A percentile compares a stretch with the other conserved stretches of the same genome.
Conservation (phyloP, 2,797 vertebrate genomes). For the Enteromius paludinosus region DNA sequence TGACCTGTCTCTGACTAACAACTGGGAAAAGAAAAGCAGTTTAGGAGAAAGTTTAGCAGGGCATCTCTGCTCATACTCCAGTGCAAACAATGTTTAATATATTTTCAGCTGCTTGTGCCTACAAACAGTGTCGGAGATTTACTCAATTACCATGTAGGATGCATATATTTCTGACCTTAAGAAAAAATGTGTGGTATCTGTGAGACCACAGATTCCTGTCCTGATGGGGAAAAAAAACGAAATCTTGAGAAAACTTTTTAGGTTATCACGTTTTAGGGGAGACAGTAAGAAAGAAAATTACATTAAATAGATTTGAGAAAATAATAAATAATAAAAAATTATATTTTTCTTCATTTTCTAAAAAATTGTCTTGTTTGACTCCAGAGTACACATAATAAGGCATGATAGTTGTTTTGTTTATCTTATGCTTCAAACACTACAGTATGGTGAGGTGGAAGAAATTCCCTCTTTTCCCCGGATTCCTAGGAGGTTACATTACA, state of each 20-base stretch:
- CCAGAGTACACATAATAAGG: no score
- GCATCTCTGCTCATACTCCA: background rate
- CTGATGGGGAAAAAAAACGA: background rate
- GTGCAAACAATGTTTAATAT: background rate
- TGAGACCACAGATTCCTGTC: background rate
- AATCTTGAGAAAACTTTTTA: background rate
- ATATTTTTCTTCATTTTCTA: background rate
- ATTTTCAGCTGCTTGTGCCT: background rate
- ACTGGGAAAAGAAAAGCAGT: slow-evolving; percentile 23
- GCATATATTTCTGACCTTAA: background rate
- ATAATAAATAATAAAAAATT: background rate
- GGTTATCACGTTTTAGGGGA: background rate
- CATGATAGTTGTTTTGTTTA: background rate
- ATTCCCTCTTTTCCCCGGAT: background rate
- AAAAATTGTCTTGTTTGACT: background rate
- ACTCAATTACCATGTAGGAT: background rate
- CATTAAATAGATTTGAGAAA: background rate
- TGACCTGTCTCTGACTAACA: slow-evolving; percentile 23
- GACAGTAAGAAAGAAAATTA: background rate
- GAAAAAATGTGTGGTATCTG: background rate
- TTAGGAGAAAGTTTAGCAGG: slow-evolving; percentile 26
- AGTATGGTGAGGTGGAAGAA: background rate
- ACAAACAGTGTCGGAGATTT: background rate
- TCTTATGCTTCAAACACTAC: background rate
- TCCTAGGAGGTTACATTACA: background rate